Evolutionary conservation across 2,797 vertebrate species (phyloP), one percentile per base, ranked within the genome.

Genomic region (Pangasius larnaudii): DNA sequence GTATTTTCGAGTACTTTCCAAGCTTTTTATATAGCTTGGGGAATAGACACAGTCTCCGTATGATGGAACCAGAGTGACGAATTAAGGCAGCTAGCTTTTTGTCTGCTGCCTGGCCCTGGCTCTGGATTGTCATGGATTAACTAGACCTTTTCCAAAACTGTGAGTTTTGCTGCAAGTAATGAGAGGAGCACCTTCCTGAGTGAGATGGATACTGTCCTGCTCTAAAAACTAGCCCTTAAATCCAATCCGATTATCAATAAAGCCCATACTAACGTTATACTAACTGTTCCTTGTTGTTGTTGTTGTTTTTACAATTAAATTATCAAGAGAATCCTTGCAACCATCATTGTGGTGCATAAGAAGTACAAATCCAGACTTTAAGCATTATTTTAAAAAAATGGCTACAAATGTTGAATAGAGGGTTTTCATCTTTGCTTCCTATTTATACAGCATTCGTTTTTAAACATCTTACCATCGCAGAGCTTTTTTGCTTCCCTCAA

Each of bases 401-500:
- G 61, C 49, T 67, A 14, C 1, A 80, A 42, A 80, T 19, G 49
- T 51, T 78, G 46, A 65, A 75, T 30, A 63, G 27, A 49, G 27
- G 5, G 18, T 86, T 63, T 80, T 78, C n/a, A 24, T 1, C 58
- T 36, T 3, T 30, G 27, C 85, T 51, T 65, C n/a, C 42, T 49
- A 65, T 24, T 63, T 39, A 59, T 9, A n/a, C 33, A 59, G 69
- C 30, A 46, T 42, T 53, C 36, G 30, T 85, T 59, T 72, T 72
- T 22, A 5, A 71, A 58, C 65, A 42, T 61, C 36, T 30, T 24
- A 51, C 27, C 39, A 24, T 74, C 24, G 9, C 51, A 30, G 53
- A 61, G 58, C 30, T 69, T 67, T 67, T 85, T 86, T 80, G 19
- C 24, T 69, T 80, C 53, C 27, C 59, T 67, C 42, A 46, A 33